These are phyloP conservation scores for Paramacrobiotus metropolitanus DNA, from an alignment of 1,140 invertebrate species.

Conservation along the genomic window DNA sequence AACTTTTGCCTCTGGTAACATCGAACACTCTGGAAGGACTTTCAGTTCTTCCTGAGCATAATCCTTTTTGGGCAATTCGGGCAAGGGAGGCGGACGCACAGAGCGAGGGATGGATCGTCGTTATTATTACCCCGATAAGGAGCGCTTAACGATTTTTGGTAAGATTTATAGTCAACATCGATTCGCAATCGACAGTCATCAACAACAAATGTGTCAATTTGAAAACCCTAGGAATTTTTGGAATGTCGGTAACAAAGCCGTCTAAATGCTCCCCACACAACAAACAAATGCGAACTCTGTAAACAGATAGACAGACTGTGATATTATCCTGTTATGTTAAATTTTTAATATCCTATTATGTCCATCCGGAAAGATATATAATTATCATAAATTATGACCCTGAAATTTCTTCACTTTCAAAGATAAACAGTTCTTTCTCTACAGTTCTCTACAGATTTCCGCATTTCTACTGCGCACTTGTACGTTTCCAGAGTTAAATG, in stretches of 20 bases:
- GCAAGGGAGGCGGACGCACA: slow-evolving; percentile 29
- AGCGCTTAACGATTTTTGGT: neutral
- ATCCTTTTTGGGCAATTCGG: slow-evolving; percentile 60
- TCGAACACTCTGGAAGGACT: slow-evolving; percentile 75
- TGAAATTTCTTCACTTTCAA: too few species aligned
- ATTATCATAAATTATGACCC: too few species aligned
- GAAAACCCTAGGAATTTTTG: neutral
- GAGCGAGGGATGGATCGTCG: neutral
- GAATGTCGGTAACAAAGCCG: slow-evolving; percentile 22
- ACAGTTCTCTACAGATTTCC: too few species aligned
- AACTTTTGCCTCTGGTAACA: slow-evolving; percentile 52
- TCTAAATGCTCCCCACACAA: neutral
- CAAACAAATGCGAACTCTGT: neutral
- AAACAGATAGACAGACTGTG: neutral
- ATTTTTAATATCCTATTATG: too few species aligned
- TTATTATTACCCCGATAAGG: neutral
- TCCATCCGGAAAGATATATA: too few species aligned
- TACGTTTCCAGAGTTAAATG: too few species aligned
- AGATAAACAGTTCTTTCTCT: too few species aligned
- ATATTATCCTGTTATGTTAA: too few species aligned
- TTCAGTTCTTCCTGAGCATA: slow-evolving; percentile 69
- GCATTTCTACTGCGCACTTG: too few species aligned
- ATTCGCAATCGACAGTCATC: neutral
- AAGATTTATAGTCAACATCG: neutral
- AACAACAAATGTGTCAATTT: neutral